Percentiles rank a stretch among this genome's conserved stretches.
phyloP scores from a whole-genome alignment of 1,140 invertebrate species.

The Tetranychus cinnabarinus region DNA sequence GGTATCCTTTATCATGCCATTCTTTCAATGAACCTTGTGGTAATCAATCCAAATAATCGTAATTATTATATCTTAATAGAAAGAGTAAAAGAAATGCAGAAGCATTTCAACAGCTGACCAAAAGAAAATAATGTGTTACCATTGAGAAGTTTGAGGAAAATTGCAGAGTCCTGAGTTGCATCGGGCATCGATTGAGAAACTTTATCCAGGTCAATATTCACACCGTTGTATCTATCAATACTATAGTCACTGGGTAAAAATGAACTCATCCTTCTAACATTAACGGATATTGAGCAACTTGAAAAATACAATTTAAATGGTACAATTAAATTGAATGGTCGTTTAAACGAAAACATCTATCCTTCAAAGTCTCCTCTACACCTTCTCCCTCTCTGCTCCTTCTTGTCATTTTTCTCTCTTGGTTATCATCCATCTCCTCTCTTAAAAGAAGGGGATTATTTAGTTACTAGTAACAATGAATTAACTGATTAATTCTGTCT shows the following conservation, averaged over 20 bases:
- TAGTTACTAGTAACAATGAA: too few relatives aligned
- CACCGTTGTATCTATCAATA: background rate
- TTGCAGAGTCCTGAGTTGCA: background rate
- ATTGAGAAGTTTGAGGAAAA: background rate
- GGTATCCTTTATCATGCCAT: conserved; percentile 25
- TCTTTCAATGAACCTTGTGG: conserved; percentile 27
- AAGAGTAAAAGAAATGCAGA: background rate
- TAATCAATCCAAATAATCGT: background rate
- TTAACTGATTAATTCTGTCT: too few relatives aligned
- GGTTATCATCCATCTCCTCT: too few relatives aligned
- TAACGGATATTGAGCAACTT: too few relatives aligned
- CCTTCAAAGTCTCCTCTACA: too few relatives aligned
- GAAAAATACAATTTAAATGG: too few relatives aligned
- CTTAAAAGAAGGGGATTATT: too few relatives aligned
- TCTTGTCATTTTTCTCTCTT: too few relatives aligned
- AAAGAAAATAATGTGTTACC: background rate
- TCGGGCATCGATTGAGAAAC: background rate
- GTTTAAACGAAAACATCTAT: too few relatives aligned
- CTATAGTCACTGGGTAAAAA: background rate
- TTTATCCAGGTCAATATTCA: background rate
- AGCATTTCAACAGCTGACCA: background rate
- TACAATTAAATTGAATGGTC: too few relatives aligned
- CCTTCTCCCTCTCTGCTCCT: too few relatives aligned
- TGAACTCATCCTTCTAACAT: too few relatives aligned
- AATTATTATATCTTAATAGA: background rate